Base-by-base conservation (phyloP, 2,113 vertebrate species). In the Suricata suricatta region DNA sequence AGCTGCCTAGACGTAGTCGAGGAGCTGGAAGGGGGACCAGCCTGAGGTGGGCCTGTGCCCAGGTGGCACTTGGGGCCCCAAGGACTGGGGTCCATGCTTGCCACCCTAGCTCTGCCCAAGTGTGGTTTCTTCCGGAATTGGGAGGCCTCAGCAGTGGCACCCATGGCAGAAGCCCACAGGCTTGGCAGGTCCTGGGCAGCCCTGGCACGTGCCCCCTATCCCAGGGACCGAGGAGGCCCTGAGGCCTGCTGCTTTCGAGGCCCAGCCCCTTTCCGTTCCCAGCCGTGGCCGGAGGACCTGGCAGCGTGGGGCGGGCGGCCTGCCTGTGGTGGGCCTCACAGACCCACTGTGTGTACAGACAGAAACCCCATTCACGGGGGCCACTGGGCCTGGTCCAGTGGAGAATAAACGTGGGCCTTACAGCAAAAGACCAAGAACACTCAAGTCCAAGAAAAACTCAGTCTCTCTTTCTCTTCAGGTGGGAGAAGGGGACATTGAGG, bases 281-380 rank as follows among this genome's bases (percentile, higher is more conserved):
- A 27, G 60, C 71, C 50, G 0, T 38, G 71, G 71, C 80, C n/a
- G 38, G 77, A 35, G 90, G 38, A 54, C 47, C 87, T 88, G 97
- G 97, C 95, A 92, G 77, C 68, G n/a, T 47, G 7, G 9, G 21
- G 54, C n/a, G 52, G 76, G 79, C 14, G 3, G 54, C 69, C 47
- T 44, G 72, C 5, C 68, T 47, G 27, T 6, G 66, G 71, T 91
- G 92, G 81, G 89, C 52, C 92, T 92, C 95, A 80, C 69, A 81
- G 82, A 80, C 57, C 90, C 3, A 7, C 95, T 68, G 93, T 89
- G 33, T 74, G 35, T 33, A 33, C 80, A 97, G n/a, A 97, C 97
- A 97, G 97, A 97, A 83, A 95, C 85, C 66, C 68, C 89, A 97
- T 98, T 98, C 97, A 97, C 19, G 50, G 91, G 64, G 86, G 88